Percentiles rank a stretch among this genome's conserved stretches.
Evolutionary conservation across 2,113 vertebrate species (phyloP).

Genomic region (Nipponia nippon): DNA sequence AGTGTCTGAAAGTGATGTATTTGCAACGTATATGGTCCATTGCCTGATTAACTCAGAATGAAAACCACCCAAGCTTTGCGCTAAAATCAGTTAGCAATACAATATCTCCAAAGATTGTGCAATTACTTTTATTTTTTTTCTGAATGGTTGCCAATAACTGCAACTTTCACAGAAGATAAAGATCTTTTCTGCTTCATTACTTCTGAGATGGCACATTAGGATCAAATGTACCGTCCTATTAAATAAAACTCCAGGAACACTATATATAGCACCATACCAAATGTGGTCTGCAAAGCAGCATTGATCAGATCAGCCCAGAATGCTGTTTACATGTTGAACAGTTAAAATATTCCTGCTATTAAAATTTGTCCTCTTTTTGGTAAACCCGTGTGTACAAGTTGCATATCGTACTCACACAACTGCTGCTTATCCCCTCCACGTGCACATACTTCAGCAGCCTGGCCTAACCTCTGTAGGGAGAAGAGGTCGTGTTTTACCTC

Average conservation of each 20-base stretch:
- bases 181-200: constrained; percentile 76
- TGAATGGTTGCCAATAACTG: constrained; percentile 74
- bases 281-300: constrained; percentile 52
- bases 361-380: constrained; percentile 31
- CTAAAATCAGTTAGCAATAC: constrained; percentile 69
- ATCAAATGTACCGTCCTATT: constrained; percentile 74
- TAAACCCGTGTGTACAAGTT: neutral
- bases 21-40: constrained; percentile 55
- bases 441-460: neutral
- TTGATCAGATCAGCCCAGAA: constrained; percentile 63
- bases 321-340: constrained; percentile 49
- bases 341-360: constrained; percentile 55
- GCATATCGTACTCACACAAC: neutral
- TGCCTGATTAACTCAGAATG: constrained; percentile 71
- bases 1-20: constrained; percentile 54
- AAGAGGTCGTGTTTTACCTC: neutral
- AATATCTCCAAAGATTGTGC: constrained; percentile 63
- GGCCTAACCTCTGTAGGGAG: neutral
- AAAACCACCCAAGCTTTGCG: constrained; percentile 62
- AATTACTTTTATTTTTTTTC: constrained; percentile 70
- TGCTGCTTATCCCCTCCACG: neutral
- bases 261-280: constrained; percentile 69
- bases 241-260: constrained; percentile 69
- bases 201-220: constrained; percentile 72
- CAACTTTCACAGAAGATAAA: constrained; percentile 75